Evolutionary conservation across 2,113 vertebrate genomes (phyloP).

Genomic region (Ameiurus melas): DNA sequence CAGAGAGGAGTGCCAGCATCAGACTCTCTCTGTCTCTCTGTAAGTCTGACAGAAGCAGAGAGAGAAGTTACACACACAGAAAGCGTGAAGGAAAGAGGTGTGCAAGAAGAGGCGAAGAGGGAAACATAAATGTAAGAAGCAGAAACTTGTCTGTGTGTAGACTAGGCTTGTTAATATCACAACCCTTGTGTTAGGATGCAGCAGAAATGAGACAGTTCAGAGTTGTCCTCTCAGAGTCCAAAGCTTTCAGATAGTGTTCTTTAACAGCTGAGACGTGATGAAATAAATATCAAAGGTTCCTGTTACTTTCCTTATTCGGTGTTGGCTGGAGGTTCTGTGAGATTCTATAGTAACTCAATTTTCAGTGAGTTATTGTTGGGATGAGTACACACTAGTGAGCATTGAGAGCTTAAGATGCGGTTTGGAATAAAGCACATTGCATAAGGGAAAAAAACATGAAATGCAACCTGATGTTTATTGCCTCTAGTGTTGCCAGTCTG

Average conservation of each 20-base stretch:
- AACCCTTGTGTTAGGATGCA: slow-evolving; percentile 15
- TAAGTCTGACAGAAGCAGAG: slow-evolving; percentile 26
- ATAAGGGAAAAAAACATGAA: background rate
- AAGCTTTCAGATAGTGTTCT: slow-evolving; percentile 14
- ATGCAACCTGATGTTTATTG: slow-evolving; percentile 15
- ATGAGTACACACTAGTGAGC: background rate
- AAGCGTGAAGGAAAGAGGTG: background rate
- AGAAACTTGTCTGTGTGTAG: slow-evolving; percentile 19
- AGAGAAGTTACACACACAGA: slow-evolving; percentile 18
- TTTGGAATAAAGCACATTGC: background rate
- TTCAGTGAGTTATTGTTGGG: background rate
- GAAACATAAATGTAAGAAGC: slow-evolving; percentile 8
- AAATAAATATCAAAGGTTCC: slow-evolving; percentile 40
- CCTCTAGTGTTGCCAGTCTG: background rate
- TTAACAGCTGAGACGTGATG: slow-evolving; percentile 30
- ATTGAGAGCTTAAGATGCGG: background rate
- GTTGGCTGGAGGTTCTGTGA: background rate
- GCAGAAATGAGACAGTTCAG: slow-evolving; percentile 14
- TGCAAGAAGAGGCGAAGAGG: background rate
- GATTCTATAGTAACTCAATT: slow-evolving; percentile 12
- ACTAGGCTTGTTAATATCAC: background rate
- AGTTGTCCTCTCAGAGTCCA: slow-evolving; percentile 25
- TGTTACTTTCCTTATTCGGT: slow-evolving; percentile 20
- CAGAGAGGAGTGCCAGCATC: slow-evolving; percentile 41
- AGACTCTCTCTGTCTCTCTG: slow-evolving; percentile 32